Percentiles rank a stretch among this genome's conserved stretches.
These are phyloP conservation scores for Himalopsyche japonica DNA, from an alignment of 2,888 invertebrate genomes.

Conservation along the genomic window DNA sequence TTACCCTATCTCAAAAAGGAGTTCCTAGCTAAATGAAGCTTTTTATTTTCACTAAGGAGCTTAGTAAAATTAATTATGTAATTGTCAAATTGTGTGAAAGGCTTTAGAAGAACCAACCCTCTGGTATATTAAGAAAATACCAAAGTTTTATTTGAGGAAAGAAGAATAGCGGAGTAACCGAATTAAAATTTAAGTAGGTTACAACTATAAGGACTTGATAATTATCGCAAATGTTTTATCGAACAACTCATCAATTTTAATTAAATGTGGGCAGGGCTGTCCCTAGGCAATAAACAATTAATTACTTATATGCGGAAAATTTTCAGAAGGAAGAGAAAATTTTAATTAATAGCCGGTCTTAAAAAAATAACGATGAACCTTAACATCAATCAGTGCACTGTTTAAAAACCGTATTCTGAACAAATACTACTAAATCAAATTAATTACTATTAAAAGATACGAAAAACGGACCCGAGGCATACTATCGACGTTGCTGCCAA, in stretches of 20 bases:
- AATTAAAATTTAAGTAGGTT: background rate
- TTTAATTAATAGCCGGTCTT: background rate
- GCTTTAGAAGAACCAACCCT: background rate
- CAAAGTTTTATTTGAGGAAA: background rate
- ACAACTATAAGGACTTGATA: constrained; percentile 28
- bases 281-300: background rate
- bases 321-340: background rate
- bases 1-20: background rate
- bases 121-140: background rate
- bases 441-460: too few relatives aligned
- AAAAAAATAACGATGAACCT: background rate
- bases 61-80: constrained; percentile 5
- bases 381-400: too few relatives aligned
- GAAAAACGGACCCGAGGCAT: too few relatives aligned
- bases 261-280: constrained; percentile 15
- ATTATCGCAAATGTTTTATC: constrained; percentile 29
- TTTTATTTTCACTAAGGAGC: background rate
- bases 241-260: constrained; percentile 36
- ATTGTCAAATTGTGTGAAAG: constrained; percentile 11
- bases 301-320: background rate
- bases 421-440: too few relatives aligned
- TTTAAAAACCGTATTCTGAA: too few relatives aligned
- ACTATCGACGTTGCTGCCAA: too few relatives aligned
- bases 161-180: background rate
- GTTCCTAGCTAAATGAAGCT: background rate